Evolutionary conservation across 2,888 invertebrate species (phyloP), one percentile per base, ranked within the genome.

Genomic region (Archips crataeganus): DNA sequence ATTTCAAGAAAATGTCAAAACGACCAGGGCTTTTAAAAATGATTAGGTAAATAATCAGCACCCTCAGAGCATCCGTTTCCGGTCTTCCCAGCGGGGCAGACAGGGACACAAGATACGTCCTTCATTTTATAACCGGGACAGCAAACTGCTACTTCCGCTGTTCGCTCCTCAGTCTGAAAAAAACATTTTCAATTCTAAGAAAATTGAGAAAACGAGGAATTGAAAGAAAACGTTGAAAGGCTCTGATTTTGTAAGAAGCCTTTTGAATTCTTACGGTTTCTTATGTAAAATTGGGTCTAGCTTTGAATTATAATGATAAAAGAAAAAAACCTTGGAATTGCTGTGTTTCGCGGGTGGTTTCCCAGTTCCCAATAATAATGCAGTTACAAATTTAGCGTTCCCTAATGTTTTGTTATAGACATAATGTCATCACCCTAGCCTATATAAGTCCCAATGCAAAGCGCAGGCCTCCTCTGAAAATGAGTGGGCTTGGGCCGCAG

Each of bases 121-220:
- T 95, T 95, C 87, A 95, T 95, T 75, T 95, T 94, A 87, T 96
- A 98, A 47, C 97, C 98, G 71, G 96, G 95, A 83, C 98, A 98
- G 89, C 98, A 98, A 59, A 96, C 96, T 39, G 96, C 95, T 36
- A 97, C 95, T 45, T 95, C 95, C 66, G 96, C 96, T 8, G 95
- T 96, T 78, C 96, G 95, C 81, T 96, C 95, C 81, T 96, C 95
- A 72, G 96, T 96, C 98, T 98, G 89, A 36, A 95, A 92, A 66
- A 73, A 75, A 76, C 8, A 45, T 59, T 51, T 69, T 42, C 13
- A 57, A 63, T 45, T 59, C 5, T 60, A 39, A 13, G 0, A 49
- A 45, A 49, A 23, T 1, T 0, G 8, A 34, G 23, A 59, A 47
- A 42, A 54, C 9, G 23, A 0, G 10, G 10, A 15, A 15, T 45